Conservation (phyloP, 2,797 vertebrate species). For the Gambusia yucatana region DNA sequence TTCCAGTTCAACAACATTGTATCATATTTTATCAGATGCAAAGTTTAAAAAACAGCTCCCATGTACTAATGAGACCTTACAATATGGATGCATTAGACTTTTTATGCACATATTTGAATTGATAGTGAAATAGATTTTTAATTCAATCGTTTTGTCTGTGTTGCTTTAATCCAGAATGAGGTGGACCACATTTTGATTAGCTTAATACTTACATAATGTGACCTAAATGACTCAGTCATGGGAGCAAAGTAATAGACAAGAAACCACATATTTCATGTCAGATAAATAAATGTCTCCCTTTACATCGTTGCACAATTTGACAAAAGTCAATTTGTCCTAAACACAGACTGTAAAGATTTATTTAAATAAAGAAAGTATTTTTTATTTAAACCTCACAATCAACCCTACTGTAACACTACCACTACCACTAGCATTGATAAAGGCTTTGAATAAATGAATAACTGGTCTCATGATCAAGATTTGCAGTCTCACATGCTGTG, state of each 20-base stretch:
- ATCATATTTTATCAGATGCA: background rate
- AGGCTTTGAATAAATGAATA: slow-evolving; percentile 20
- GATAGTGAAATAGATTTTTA: background rate
- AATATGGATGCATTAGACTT: background rate
- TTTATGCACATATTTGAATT: background rate
- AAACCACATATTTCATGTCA: background rate
- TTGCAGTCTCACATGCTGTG: slow-evolving; percentile 26
- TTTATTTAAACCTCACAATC: background rate
- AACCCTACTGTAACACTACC: slow-evolving; percentile 1
- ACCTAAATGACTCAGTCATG: background rate
- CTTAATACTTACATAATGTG: background rate
- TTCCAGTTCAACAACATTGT: background rate
- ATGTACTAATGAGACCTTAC: background rate
- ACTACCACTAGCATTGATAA: background rate
- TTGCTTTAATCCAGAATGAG: background rate
- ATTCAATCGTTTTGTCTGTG: background rate
- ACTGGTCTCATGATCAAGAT: slow-evolving; percentile 30
- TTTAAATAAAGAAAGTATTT: background rate
- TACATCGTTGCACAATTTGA: background rate
- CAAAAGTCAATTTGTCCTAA: background rate
- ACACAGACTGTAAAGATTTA: background rate
- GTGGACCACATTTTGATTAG: background rate
- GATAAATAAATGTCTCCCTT: background rate
- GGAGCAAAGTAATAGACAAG: background rate
- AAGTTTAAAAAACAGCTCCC: background rate